A percentile compares a stretch with the other conserved stretches of the same genome.
Evolutionary conservation across 30 jellyfish, hydroid and myxozoan genomes (phyloP).

Genomic region (Phacellophora camtschatica): DNA sequence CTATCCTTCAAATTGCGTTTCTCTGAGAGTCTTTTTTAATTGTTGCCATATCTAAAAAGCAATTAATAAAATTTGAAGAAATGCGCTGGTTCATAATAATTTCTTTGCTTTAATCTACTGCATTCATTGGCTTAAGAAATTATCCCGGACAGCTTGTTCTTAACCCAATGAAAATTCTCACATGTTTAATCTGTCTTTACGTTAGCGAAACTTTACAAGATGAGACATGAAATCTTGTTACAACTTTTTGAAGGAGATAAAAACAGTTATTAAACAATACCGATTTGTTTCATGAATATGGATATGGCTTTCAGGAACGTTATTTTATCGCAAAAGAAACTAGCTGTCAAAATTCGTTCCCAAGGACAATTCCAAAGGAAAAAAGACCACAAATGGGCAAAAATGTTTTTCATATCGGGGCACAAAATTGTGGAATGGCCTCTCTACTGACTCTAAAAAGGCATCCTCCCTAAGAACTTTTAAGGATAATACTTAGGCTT

Average conservation of each 20-base stretch:
- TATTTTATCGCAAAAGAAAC: neutral
- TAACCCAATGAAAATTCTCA: slow-evolving; percentile 28
- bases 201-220: slow-evolving; percentile 49
- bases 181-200: slow-evolving; percentile 23
- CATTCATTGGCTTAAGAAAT: slow-evolving; percentile 26
- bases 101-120: slow-evolving; percentile 22
- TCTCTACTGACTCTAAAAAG: too few relatives aligned
- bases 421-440: too few relatives aligned
- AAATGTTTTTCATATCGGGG: too few relatives aligned
- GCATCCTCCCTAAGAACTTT: too few relatives aligned
- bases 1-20: too few relatives aligned
- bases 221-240: slow-evolving; percentile 49
- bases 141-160: slow-evolving; percentile 65
- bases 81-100: neutral
- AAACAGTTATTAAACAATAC: neutral
- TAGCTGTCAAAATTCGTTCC: neutral
- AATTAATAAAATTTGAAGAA: slow-evolving; percentile 33
- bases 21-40: too few relatives aligned
- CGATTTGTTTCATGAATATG: neutral
- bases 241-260: slow-evolving; percentile 26
- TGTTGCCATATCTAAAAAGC: slow-evolving; percentile 48
- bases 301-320: neutral
- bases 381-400: too few relatives aligned
- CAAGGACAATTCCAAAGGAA: too few relatives aligned
- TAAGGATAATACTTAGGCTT: too few relatives aligned